phyloP scores from a whole-genome alignment of 2,113 vertebrate genomes.

The Ptilorrhoa leucosticta region DNA sequence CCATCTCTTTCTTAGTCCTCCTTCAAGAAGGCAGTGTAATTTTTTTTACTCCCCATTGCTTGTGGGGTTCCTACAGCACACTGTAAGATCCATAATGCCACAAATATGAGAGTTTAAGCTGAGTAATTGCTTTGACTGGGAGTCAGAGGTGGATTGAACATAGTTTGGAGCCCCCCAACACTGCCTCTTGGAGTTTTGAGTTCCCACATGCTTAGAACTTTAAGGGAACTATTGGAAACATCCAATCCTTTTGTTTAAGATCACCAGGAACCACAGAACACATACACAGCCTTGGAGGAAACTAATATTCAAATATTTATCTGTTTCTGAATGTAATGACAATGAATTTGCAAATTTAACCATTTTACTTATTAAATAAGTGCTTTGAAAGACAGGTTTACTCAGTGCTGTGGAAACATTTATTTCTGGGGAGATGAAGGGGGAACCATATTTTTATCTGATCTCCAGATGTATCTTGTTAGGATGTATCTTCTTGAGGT shows the following conservation, averaged over 20 bases:
- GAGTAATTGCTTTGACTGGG: neutral
- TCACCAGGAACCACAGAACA: neutral
- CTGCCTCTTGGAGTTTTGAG: neutral
- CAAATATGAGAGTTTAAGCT: neutral
- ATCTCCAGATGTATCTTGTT: neutral
- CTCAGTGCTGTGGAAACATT: neutral
- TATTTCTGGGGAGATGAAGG: neutral
- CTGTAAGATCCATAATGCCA: neutral
- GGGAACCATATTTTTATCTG: neutral
- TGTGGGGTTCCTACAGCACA: neutral
- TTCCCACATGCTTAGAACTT: neutral
- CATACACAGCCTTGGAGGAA: neutral
- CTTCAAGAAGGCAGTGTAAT: neutral
- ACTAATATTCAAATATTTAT: neutral
- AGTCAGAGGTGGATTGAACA: neutral
- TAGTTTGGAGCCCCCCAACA: neutral
- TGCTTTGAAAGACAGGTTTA: neutral
- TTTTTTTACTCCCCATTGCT: neutral
- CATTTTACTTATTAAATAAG: neutral
- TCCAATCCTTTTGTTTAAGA: rapidly evolving
- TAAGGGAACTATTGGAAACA: neutral
- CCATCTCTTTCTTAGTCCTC: neutral
- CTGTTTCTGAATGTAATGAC: neutral
- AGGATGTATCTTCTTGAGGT: neutral
- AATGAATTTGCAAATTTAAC: neutral